A percentile compares a stretch with the other conserved stretches of the same genome.
These are phyloP conservation scores for Chrosomus eos DNA, from an alignment of 2,797 vertebrate genomes.

Conservation along the genomic window DNA sequence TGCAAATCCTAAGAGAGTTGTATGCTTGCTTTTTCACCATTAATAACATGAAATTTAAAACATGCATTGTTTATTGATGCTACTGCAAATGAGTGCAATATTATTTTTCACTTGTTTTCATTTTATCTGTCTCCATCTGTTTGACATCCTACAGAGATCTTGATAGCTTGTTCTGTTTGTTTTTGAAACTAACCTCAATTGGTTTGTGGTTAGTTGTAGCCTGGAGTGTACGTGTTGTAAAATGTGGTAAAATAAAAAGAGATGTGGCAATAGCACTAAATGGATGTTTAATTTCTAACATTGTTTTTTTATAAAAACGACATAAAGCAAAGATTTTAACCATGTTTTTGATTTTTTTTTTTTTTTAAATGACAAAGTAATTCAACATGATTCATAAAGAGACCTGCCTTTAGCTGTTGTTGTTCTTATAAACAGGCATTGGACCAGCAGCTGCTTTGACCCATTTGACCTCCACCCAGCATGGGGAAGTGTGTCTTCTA, in stretches of 20 bases:
- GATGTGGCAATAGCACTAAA: background rate
- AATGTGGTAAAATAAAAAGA: background rate
- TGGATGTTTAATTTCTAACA: background rate
- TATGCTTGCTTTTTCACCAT: background rate
- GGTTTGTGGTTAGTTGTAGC: slow-evolving; percentile 22
- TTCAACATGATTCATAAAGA: background rate
- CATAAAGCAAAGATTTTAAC: background rate
- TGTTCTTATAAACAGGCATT: background rate
- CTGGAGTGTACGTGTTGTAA: background rate
- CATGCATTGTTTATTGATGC: background rate
- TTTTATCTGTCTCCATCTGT: background rate
- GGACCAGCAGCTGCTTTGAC: background rate
- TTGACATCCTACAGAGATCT: background rate
- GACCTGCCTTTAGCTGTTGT: background rate
- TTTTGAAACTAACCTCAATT: background rate
- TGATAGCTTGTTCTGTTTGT: background rate
- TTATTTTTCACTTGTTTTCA: background rate
- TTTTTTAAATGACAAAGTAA: background rate
- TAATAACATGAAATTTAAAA: background rate
- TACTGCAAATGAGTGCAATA: no score
- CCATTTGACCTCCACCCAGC: background rate
- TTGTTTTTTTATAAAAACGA: background rate
- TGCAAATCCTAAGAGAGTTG: background rate
- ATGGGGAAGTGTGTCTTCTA: slow-evolving; percentile 40
- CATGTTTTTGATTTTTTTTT: background rate